Percentiles rank a stretch among this genome's conserved stretches.
Conservation (phyloP, 2,797 vertebrate species). For the Falco naumanni region DNA sequence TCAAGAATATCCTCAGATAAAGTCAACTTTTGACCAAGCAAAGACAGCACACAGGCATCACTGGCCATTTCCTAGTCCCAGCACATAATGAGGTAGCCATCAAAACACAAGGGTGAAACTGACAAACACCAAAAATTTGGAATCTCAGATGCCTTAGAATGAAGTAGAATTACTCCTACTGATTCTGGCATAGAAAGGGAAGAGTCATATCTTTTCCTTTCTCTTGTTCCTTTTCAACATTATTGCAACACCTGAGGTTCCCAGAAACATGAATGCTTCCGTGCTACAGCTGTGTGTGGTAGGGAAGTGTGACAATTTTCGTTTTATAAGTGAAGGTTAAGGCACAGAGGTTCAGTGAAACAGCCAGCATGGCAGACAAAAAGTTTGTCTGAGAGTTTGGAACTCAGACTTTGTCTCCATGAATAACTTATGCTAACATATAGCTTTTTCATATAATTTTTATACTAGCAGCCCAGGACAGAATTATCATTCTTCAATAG, state of each 20-base stretch:
- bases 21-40: neutral
- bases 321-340: neutral
- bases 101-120: neutral
- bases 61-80: neutral
- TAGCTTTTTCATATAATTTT: neutral
- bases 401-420: neutral
- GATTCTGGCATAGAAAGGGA: neutral
- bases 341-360: neutral
- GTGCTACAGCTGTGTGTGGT: neutral
- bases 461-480: neutral
- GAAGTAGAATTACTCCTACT: neutral
- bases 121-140: accelerated
- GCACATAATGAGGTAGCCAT: neutral
- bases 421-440: neutral
- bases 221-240: neutral
- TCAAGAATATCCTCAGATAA: neutral
- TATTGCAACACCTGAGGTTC: neutral
- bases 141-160: neutral
- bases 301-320: neutral
- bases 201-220: neutral
- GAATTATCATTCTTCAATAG: neutral
- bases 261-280: neutral
- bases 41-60: neutral
- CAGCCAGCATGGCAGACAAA: neutral
- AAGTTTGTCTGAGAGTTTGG: neutral